Conservation (phyloP, 2,888 invertebrate genomes). For the Koerneria pararmatus region DNA sequence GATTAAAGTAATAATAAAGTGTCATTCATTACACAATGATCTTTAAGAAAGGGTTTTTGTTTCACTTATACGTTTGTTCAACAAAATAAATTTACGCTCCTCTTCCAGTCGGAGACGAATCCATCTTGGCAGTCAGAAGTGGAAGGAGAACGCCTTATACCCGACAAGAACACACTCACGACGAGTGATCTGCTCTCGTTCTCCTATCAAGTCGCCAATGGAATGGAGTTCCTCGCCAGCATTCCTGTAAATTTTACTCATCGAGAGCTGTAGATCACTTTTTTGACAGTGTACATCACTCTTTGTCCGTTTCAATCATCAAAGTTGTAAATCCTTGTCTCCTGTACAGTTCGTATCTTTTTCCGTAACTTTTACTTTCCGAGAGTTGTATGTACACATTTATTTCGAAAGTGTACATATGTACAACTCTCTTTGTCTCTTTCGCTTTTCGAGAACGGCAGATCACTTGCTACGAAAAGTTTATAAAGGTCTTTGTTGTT, state of each 20-base stretch:
- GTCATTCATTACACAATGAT: too few species aligned
- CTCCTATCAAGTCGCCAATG: constrained; percentile 89
- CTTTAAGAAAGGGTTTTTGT: too few species aligned
- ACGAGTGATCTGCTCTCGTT: constrained; percentile 77
- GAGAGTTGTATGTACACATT: not conserved
- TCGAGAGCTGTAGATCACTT: not conserved
- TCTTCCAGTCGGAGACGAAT: constrained; percentile 14
- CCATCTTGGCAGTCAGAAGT: not conserved
- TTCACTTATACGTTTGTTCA: too few species aligned
- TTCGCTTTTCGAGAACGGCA: not conserved
- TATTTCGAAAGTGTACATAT: not conserved
- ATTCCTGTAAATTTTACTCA: constrained; percentile 70
- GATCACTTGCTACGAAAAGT: not conserved
- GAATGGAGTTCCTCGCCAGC: constrained; percentile 94
- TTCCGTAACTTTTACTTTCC: not conserved
- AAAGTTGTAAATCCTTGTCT: not conserved
- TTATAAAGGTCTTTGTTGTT: not conserved
- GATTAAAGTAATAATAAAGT: too few species aligned
- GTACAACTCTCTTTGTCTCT: not conserved
- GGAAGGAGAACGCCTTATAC: constrained; percentile 13
- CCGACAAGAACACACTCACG: constrained; percentile 7
- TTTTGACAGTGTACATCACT: not conserved
- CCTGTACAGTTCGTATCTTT: not conserved
- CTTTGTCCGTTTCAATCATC: not conserved
- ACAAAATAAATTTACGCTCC: not conserved